Evolutionary conservation across 2,797 vertebrate genomes (phyloP), one percentile per base, ranked within the genome.

Genomic region (Chloroceryle inda): DNA sequence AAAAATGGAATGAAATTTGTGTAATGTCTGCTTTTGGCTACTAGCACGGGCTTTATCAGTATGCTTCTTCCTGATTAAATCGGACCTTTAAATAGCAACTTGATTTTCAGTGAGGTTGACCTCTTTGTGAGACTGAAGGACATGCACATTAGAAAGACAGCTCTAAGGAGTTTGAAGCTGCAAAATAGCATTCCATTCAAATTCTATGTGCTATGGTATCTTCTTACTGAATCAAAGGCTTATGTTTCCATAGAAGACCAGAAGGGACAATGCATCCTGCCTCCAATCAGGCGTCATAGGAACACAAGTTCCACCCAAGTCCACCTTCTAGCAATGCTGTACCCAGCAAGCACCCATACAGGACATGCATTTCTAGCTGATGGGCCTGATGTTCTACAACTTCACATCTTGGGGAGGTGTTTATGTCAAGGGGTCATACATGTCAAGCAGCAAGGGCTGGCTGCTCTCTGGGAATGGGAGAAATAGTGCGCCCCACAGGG

Each of bases 1-100:
- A 96, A 96, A 97, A 96, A 95, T 94, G 91, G 94, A 92, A 94
- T 52, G 58, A 92, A 94, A 94, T 94, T 84, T 94, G 94, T 94
- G 92, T 94, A 95, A 96, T 91, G 96, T 96, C 95, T 97, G 87
- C 73, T 92, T 96, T 97, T 66, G 85, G 95, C 58, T 96, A 94
- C 96, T 73, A 90, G 47, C 69, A 88, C 0, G 4, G 4, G 74
- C 80, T 94, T 89, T 95, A 88, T 10, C 95, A 95, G 31, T 62
- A 89, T 75, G 66, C 17, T n/a, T 89, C 61, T 96, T 94, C 55
- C 79, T 94, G 79, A 94, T 94, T 91, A 92, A 93, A 89, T 89
- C 33, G 80, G 79, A 68, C n/a, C 42, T 89, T 91, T 94, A 69
- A 91, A 58, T 52, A 74, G 62, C 56, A 72, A 42, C 37, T 62